Conservation (phyloP, 2,888 invertebrate species). For the Hipparchia sbordonii region DNA sequence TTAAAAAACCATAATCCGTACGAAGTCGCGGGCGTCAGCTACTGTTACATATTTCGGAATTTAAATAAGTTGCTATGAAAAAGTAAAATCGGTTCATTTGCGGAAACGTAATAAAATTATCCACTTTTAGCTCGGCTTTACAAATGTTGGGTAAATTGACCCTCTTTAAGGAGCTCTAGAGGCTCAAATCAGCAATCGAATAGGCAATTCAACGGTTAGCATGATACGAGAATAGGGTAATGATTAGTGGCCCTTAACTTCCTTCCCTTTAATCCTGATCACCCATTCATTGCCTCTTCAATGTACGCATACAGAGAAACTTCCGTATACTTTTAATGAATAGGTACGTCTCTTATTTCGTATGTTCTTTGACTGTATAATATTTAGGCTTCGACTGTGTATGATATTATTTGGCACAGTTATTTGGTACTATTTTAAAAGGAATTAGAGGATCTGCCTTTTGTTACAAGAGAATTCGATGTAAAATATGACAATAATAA, state of each 20-base stretch:
- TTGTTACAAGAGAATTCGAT: too few relatives aligned
- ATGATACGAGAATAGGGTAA: slow-evolving; percentile 41
- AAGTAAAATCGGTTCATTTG: slow-evolving; percentile 16
- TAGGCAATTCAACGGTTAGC: slow-evolving; percentile 37
- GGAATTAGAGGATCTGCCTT: too few relatives aligned
- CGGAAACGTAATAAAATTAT: slow-evolving; percentile 29
- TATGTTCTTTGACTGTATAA: not conserved
- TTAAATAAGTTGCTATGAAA: not conserved
- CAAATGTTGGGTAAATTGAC: slow-evolving; percentile 43
- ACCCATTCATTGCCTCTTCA: slow-evolving; percentile 44
- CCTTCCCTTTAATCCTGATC: slow-evolving; percentile 29
- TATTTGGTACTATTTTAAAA: too few relatives aligned
- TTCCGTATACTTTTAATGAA: not conserved
- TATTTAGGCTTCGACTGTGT: not conserved
- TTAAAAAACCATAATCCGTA: too few relatives aligned
- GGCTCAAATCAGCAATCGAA: slow-evolving; percentile 33
- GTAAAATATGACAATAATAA: too few relatives aligned
- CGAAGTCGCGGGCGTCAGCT: not conserved
- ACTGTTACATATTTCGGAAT: not conserved
- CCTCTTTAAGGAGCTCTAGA: slow-evolving; percentile 33
- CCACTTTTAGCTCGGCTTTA: slow-evolving; percentile 28
- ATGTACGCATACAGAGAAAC: not conserved
- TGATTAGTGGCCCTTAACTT: slow-evolving; percentile 36
- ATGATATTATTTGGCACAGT: too few relatives aligned
- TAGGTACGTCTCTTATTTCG: not conserved